Conservation (phyloP, 2,113 vertebrate species). For the Tragelaphus strepsiceros region DNA sequence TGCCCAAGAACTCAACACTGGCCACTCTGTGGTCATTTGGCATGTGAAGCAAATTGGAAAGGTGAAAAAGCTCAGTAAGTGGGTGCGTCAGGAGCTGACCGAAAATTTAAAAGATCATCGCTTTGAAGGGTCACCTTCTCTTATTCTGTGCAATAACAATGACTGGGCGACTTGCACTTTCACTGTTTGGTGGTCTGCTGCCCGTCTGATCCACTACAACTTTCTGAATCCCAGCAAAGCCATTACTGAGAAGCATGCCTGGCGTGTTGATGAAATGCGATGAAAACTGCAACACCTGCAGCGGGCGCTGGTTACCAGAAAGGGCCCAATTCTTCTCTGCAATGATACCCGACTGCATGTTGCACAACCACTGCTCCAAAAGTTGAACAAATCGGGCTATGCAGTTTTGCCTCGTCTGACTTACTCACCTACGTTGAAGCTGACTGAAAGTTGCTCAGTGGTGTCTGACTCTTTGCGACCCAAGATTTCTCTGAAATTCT, state of each 20-base stretch:
- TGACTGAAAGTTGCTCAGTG: background rate
- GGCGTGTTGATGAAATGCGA: background rate
- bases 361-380: background rate
- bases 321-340: background rate
- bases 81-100: background rate
- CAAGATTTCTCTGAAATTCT: background rate
- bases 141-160: background rate
- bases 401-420: background rate
- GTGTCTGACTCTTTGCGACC: background rate
- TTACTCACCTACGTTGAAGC: background rate
- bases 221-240: background rate
- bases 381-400: background rate
- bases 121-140: background rate
- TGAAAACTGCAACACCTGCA: background rate
- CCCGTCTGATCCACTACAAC: background rate
- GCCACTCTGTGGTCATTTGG: background rate
- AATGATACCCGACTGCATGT: too few relatives aligned
- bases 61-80: background rate
- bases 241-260: background rate
- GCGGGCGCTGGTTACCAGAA: background rate
- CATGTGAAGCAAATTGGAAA: background rate
- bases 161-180: background rate
- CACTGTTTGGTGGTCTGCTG: background rate
- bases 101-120: background rate
- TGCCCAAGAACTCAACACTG: background rate